Conservation (phyloP, 2,797 vertebrate genomes). For the Eupleurogrammus muticus region DNA sequence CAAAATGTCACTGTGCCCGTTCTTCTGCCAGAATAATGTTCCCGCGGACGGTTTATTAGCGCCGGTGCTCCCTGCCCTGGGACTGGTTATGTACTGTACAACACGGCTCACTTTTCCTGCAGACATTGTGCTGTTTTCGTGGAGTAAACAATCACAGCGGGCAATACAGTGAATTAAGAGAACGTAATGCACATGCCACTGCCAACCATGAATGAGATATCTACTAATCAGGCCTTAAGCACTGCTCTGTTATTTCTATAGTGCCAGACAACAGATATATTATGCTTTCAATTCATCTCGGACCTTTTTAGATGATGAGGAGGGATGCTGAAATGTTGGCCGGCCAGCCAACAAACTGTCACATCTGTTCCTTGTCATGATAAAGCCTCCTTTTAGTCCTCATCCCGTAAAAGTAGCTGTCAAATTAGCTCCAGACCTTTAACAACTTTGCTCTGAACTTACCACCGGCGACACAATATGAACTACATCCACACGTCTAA, state of each 20-base stretch:
- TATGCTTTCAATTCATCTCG: constrained; percentile 4
- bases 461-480: constrained; percentile 4
- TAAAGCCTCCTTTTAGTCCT: constrained; percentile 14
- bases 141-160: constrained; percentile 9
- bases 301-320: constrained; percentile 4
- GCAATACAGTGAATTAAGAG: background rate
- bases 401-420: constrained; percentile 25
- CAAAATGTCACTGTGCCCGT: constrained; percentile 57
- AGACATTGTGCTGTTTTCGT: constrained; percentile 37
- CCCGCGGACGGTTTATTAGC: constrained; percentile 45
- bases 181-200: background rate
- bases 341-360: constrained; percentile 39
- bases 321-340: constrained; percentile 16
- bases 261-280: background rate
- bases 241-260: constrained; percentile 1
- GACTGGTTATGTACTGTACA: constrained; percentile 23
- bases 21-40: constrained; percentile 29
- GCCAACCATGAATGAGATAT: background rate
- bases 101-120: constrained; percentile 13
- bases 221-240: background rate
- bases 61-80: constrained; percentile 7
- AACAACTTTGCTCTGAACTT: constrained; percentile 13
- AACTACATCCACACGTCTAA: constrained; percentile 35
- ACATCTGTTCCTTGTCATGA: constrained; percentile 26
- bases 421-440: constrained; percentile 16